Evolutionary conservation across 2,888 invertebrate genomes (phyloP), one percentile per base, ranked within the genome.

Genomic region (Carabus problematicus): DNA sequence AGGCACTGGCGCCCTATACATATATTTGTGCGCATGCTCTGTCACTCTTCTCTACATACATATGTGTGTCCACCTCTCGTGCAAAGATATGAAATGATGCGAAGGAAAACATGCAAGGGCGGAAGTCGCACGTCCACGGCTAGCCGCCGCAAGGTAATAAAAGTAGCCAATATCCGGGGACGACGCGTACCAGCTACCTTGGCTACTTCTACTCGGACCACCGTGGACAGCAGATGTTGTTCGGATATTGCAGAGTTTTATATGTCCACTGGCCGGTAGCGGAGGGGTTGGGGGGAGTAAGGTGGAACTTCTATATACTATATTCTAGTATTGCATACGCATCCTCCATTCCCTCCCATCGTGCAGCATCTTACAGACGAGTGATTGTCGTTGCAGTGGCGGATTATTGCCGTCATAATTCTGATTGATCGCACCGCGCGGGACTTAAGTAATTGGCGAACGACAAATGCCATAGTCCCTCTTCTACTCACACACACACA

Each of bases 81-180:
- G 52, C 47, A 47, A 47, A 12, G 62, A 69, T 62, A 69, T 69
- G 62, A 69, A 60, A 68, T 68, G 68, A 68, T 68, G 61, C 61
- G 73, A 75, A 73, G 76, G 75, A 75, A 75, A 75, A 75, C 75
- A 76, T 76, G 76, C 76, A 77, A 73, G 59, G 39, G 42, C 71
- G 75, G 72, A 70, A 74, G 74, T 76, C 77, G 77, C 80, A 79
- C 79, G 80, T 80, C 79, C 80, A 77, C 75, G 76, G 79, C 75
- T 79, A 79, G 79, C 78, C 56, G 52, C 59, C 64, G 79, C 77
- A 73, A 76, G 77, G 80, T 80, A 81, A 82, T 82, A 82, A 82
- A 82, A 82, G 79, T 79, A 77, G 79, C 82, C 82, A 82, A 82
- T 82, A 82, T 82, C 82, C 81, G 80, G 78, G 61, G 58, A 66